Base-by-base conservation (phyloP, 2,888 invertebrate genomes). In the Stenolophus ochropezus region DNA sequence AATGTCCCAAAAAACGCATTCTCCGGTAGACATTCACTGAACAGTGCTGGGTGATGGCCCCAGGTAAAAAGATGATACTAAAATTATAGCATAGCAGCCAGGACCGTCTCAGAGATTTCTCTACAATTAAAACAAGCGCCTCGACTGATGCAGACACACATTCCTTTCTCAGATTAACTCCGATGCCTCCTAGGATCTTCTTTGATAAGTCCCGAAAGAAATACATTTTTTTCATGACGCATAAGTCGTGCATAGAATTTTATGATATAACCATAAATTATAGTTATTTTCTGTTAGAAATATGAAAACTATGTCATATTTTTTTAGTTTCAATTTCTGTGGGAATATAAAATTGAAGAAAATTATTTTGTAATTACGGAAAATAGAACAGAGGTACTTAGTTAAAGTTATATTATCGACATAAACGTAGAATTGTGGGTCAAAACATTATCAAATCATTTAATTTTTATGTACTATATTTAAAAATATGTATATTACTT, bases 51-150 rank as follows among this genome's bases (percentile, higher is more conserved):
- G 5, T 53, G 76, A 76, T 76, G 33, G 33, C 76, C 58, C 20
- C 76, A 76, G 58, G 76, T 76, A 76, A 56, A 58, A 76, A 42
- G 76, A 76, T 76, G 76, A 76, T 53, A 56, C 42, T 76, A 58
- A 76, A 49, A 76, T 76, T 76, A 58, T 76, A 42, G 33, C 58
- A 56, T 58, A 58, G 20, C 21, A 16, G n/a, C 33, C 76, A 76
- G 76, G 25, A 56, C 56, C 56, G 76, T 27, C 76, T 76, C 42
- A 16, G 23, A 69, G 65, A 69, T 69, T 69, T 69, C 65, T 27
- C 27, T 33, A 16, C 65, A 69, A 69, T 69, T 69, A 69, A 69
- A 69, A 27, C 6, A 2, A 23, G 25, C 2, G 33, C 11, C n/a
- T 42, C 1, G 11, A 11, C 6, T 42, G 33, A 42, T 42, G 4